Percentiles rank a stretch among this genome's conserved stretches.
Evolutionary conservation across 2,113 vertebrate genomes (phyloP).

Genomic region (Oryzias melastigma): DNA sequence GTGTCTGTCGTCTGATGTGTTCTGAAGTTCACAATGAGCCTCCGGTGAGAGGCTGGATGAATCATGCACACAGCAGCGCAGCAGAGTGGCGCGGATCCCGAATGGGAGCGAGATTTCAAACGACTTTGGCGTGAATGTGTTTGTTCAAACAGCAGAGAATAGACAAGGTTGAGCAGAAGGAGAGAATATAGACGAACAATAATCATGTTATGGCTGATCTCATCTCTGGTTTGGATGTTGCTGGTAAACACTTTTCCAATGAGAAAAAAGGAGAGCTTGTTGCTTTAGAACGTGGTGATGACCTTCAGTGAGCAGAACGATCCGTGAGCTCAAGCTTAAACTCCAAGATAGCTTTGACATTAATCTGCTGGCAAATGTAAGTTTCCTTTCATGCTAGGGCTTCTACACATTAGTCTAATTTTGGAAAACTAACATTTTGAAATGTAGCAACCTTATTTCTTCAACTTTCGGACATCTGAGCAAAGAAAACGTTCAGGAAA

Average conservation of each 20-base stretch:
- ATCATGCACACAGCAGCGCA: conserved; percentile 57
- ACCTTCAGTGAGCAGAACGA: conserved; percentile 7
- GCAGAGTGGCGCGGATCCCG: conserved; percentile 45
- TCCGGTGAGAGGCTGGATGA: conserved; percentile 73
- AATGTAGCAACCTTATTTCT: too few relatives aligned
- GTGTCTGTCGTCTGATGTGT: conserved; percentile 77
- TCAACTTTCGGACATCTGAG: too few relatives aligned
- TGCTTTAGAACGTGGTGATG: neutral
- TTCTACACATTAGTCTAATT: too few relatives aligned
- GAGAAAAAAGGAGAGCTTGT: neutral
- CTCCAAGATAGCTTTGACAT: neutral
- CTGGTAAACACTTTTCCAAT: neutral
- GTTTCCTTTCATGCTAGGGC: neutral
- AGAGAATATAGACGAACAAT: conserved; percentile 2
- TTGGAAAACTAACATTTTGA: too few relatives aligned
- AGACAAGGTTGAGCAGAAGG: conserved; percentile 39
- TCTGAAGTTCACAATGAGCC: conserved; percentile 81
- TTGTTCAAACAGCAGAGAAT: conserved; percentile 39
- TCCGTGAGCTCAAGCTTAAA: neutral
- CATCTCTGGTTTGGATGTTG: conserved; percentile 19
- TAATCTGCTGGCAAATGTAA: neutral
- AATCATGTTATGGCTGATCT: conserved; percentile 6
- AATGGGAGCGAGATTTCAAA: conserved; percentile 49
- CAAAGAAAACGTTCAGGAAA: too few relatives aligned
- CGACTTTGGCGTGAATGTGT: conserved; percentile 45